Percentiles rank a stretch among this genome's conserved stretches.
These are phyloP conservation scores for Trichogramma dendrolimi DNA, from an alignment of 2,888 invertebrate genomes.

Conservation along the genomic window DNA sequence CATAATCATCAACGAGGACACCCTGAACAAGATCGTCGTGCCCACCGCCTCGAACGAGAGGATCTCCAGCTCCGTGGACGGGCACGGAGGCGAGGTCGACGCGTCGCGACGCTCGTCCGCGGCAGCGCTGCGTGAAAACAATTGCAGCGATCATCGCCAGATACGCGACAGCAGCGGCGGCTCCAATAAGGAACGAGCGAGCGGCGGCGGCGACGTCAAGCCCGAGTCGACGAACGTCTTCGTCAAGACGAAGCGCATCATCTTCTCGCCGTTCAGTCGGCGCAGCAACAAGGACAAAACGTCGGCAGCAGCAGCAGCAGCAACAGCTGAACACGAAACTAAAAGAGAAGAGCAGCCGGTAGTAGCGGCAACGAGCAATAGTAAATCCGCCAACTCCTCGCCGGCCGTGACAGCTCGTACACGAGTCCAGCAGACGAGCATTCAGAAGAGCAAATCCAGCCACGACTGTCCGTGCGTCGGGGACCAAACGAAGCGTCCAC, in stretches of 20 bases:
- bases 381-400: not conserved
- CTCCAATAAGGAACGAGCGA: not conserved
- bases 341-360: conserved; percentile 22
- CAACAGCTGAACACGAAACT: conserved; percentile 11
- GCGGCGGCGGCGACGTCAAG: conserved; percentile 3
- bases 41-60: conserved; percentile 36
- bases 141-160: conserved; percentile 1
- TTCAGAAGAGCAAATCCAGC: conserved; percentile 30
- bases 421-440: not conserved
- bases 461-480: conserved; percentile 29
- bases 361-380: not conserved
- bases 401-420: not conserved
- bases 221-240: conserved; percentile 61
- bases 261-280: conserved; percentile 67
- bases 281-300: conserved; percentile 45
- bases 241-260: conserved; percentile 75
- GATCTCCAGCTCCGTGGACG: not conserved
- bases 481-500: conserved; percentile 50
- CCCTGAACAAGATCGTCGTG: conserved; percentile 44
- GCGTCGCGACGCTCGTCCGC: not conserved
- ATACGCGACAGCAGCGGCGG: conserved; percentile 28
- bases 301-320: not conserved
- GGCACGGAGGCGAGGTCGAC: conserved; percentile 14
- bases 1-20: conserved; percentile 41
- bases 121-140: not conserved